Conservation (phyloP, 2,113 vertebrate species). For the Pseudorasbora parva region DNA sequence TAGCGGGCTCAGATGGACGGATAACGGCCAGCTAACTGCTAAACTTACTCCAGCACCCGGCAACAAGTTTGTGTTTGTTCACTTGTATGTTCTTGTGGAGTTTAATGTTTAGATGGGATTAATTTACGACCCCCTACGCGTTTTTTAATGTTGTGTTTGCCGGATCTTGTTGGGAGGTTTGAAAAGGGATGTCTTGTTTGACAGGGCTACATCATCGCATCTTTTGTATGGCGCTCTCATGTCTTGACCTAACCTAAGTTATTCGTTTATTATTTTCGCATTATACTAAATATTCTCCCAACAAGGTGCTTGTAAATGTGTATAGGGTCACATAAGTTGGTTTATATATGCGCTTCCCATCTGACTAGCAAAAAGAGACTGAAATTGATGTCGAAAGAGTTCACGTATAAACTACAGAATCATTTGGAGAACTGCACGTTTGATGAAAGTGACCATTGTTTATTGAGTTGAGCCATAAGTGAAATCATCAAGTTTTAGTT, state of each 20-base stretch:
- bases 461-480: neutral
- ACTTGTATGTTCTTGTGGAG: neutral
- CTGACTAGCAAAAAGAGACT: neutral
- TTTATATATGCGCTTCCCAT: neutral
- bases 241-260: neutral
- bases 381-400: neutral
- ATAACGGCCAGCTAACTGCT: constrained; percentile 30
- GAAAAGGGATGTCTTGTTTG: constrained; percentile 30
- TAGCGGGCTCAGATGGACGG: constrained; percentile 42
- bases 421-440: neutral
- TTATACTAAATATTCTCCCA: neutral
- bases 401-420: neutral
- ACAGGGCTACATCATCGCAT: constrained; percentile 32
- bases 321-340: neutral
- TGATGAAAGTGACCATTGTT: neutral
- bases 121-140: neutral
- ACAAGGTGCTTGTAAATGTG: neutral
- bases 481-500: neutral
- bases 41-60: neutral
- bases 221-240: neutral
- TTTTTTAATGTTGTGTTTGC: neutral
- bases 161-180: neutral
- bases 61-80: constrained; percentile 15
- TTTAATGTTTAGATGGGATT: neutral
- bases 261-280: neutral